Evolutionary conservation across 2,797 vertebrate genomes (phyloP).

Genomic region (Alcedo atthis): DNA sequence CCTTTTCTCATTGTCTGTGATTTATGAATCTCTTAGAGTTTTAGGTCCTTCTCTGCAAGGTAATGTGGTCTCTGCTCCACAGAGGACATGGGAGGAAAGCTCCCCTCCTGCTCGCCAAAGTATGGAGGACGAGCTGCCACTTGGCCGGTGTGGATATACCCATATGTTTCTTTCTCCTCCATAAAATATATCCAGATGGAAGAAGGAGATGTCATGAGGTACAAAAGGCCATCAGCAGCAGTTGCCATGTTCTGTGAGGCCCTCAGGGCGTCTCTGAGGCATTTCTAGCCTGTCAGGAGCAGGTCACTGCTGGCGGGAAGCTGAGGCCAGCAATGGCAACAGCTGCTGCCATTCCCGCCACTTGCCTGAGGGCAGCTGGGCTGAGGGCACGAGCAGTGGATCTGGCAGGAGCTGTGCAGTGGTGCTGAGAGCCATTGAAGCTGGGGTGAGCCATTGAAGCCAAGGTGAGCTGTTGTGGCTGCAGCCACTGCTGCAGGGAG

Average conservation of each 20-base stretch:
- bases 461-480: too few species aligned
- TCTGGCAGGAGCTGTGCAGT: too few species aligned
- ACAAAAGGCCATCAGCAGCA: accelerated
- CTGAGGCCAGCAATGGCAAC: not conserved
- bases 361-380: too few species aligned
- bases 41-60: not conserved
- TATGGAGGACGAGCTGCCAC: accelerated
- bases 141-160: not conserved
- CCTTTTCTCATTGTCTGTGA: not conserved
- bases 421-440: too few species aligned
- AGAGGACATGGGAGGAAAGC: accelerated
- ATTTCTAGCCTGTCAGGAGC: not conserved
- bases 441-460: too few species aligned
- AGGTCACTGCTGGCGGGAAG: too few species aligned
- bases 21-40: not conserved
- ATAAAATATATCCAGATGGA: not conserved
- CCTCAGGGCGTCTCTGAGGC: accelerated
- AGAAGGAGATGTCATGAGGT: not conserved
- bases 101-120: not conserved
- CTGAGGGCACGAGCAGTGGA: too few species aligned
- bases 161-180: not conserved
- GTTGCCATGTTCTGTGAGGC: accelerated
- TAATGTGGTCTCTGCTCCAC: too few species aligned
- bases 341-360: too few species aligned
- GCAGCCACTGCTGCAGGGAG: too few species aligned